Evolutionary conservation across 2,113 vertebrate species (phyloP), one percentile per base, ranked within the genome.

Genomic region (Pluvialis apricaria): DNA sequence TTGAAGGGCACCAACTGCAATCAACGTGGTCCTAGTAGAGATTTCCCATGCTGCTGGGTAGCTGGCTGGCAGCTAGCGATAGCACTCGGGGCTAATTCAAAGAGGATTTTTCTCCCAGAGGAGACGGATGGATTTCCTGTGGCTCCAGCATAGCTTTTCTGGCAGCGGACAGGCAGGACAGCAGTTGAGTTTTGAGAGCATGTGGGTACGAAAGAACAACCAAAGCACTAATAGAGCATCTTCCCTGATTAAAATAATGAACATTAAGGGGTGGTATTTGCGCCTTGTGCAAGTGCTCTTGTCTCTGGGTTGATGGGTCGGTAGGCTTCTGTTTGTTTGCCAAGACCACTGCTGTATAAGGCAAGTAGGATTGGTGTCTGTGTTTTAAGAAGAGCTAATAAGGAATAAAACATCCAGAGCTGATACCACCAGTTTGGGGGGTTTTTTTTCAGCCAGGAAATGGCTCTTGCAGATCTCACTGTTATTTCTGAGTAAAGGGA

Each of bases 81-180:
- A 68, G 52, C 28, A 10, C 32, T 5, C 4, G 0, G 25, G 28
- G 42, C 15, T 87, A 42, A 22, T 47, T 73, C 0, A 0, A 58
- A 51, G 47, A 42, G 54, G 11, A 44, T 72, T 95, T 84, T 90
- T 68, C 44, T 86, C 61, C 34, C 70, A 52, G 49, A 44, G 58
- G 65, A 92, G 71, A 31, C 0, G 0, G 73, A 58, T 93, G 54
- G 78, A 57, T 68, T 90, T 86, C 40, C 31, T 92, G 65, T 64
- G 57, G 29, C 49, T 95, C 42, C 57, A 62, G 44, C 1, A 0
- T 36, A 47, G 29, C 38, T 92, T 86, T 80, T 68, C 57, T 76
- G 75, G 61, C 66, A 44, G 49, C 1, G 1, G 70, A 65, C 29
- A 36, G 86, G 25, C 45, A 60, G 70, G 77, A 51, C 38, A 76